Evolutionary conservation across 1,140 invertebrate genomes (phyloP).

Genomic region (Augochlora pura): DNA sequence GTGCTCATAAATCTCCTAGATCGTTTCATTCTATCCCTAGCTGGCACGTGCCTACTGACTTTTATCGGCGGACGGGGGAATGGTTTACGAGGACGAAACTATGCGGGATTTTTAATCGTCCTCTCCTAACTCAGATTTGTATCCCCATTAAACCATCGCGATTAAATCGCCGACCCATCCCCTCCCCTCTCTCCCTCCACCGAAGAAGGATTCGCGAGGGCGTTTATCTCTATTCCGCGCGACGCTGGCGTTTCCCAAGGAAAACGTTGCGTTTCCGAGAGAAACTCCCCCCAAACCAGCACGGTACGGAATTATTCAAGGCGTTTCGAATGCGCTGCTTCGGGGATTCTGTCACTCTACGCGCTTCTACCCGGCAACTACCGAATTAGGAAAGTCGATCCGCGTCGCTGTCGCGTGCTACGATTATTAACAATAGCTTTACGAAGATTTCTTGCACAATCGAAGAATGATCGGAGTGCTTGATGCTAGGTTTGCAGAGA

Average conservation of each 20-base stretch:
- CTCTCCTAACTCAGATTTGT: slow-evolving; percentile 6
- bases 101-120: slow-evolving; percentile 48
- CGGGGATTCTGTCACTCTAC: not conserved
- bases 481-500: too few species aligned
- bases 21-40: slow-evolving; percentile 52
- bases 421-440: too few species aligned
- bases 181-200: too few species aligned
- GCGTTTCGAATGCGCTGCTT: not conserved
- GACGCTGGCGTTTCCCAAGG: not conserved
- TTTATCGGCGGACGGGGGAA: slow-evolving; percentile 48
- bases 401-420: too few species aligned
- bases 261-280: not conserved
- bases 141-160: not conserved
- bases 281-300: too few species aligned
- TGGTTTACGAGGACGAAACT: slow-evolving; percentile 35
- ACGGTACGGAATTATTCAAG: not conserved
- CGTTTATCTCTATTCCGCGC: not conserved
- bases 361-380: not conserved
- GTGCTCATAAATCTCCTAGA: slow-evolving; percentile 55
- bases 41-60: slow-evolving; percentile 39
- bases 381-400: not conserved
- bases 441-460: too few species aligned
- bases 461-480: too few species aligned
- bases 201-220: not conserved
- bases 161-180: not conserved